Conservation (phyloP, 2,888 invertebrate genomes). For the Marasmarcha lunaedactyla region DNA sequence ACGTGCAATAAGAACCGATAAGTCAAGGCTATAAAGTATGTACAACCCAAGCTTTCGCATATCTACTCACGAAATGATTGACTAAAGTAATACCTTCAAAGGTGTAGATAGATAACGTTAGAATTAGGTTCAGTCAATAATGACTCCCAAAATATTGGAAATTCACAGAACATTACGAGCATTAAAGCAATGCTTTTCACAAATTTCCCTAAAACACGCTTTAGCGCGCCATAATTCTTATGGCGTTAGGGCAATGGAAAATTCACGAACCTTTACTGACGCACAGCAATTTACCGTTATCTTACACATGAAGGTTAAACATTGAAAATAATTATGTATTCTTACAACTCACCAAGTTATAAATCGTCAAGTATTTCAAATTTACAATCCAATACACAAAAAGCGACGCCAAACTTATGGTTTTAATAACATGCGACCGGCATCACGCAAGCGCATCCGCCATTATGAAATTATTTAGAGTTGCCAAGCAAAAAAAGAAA, state of each 20-base stretch:
- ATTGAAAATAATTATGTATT: constrained; percentile 1
- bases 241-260: constrained; percentile 46
- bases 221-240: constrained; percentile 42
- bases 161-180: no score
- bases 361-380: constrained; percentile 29
- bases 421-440: constrained; percentile 62
- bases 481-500: no score
- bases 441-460: constrained; percentile 70
- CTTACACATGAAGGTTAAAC: background rate
- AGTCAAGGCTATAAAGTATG: background rate
- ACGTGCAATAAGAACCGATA: background rate
- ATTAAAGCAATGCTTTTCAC: no score
- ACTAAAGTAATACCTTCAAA: no score
- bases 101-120: no score
- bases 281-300: constrained; percentile 16
- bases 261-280: constrained; percentile 30
- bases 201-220: no score
- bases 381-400: constrained; percentile 32
- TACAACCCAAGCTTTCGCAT: no score
- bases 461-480: constrained; percentile 23
- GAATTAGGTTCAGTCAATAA: no score
- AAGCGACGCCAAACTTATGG: constrained; percentile 56
- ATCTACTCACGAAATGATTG: no score
- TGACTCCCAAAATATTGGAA: no score
- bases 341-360: constrained; percentile 28